Base-by-base conservation (phyloP, 2,888 invertebrate genomes). In the Strigamia transsilvanica region DNA sequence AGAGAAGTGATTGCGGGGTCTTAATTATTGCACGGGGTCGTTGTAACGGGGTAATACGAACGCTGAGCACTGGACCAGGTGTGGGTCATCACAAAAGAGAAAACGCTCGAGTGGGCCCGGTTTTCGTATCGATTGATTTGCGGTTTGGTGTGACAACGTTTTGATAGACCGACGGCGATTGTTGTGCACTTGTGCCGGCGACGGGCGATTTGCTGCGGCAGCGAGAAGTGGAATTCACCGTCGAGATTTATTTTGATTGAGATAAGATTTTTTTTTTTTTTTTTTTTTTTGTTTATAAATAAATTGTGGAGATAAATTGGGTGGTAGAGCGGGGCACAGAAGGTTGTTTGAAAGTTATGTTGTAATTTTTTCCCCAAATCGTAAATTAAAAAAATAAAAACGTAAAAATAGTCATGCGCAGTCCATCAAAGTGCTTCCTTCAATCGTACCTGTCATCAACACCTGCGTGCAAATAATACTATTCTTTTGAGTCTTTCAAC, bases 361-460 rank as follows among this genome's bases (percentile, higher is more conserved):
- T 56, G 56, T 56, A 56, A 56, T 18, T 56, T 73, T 66, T 73
- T 73, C 32, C 32, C 27, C n/a, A 12, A 73, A 73, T 73, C 73
- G 32, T 73, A 73, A 27, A 73, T 73, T 73, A 73, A 73, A 66
- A n/a, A 3, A 27, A 27, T 61, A 61, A 61, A 61, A 66, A 66
- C 23, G 61, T 18, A n/a, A 66, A 73, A 73, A 73, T 23, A 27
- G 2, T 10, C 73, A 73, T 73, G 73, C 73, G 32, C 73, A 73
- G 73, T 73, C 12, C 32, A 73, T 73, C 27, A 73, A 32, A 23
- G 61, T 12, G 73, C 23, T 27, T 73, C 73, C 23, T 73, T 73
- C 73, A 73, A 56, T 9, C 73, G 32, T 13, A 73, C 73, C 73
- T 73, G 73, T 73, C 73, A 73, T 27, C 73, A 73, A 73, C 73